Evolutionary conservation across 2,888 invertebrate genomes (phyloP).

Genomic region (Colostygia pectinataria): DNA sequence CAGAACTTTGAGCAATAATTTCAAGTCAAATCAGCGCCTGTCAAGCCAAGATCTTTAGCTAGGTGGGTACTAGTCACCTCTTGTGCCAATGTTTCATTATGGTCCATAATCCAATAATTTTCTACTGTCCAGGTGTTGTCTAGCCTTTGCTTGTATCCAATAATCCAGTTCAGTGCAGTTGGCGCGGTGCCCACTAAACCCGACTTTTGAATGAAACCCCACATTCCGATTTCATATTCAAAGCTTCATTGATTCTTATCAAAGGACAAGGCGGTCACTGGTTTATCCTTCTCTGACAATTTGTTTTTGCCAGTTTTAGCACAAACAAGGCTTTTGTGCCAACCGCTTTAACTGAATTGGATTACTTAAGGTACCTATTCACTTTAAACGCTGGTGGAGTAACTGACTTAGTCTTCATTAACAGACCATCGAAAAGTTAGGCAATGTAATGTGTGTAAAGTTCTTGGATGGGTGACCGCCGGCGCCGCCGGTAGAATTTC

Average conservation of each 20-base stretch:
- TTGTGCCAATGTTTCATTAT: no score
- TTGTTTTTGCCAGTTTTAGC: background rate
- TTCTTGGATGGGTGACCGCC: no score
- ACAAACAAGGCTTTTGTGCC: no score
- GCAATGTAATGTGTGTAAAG: no score
- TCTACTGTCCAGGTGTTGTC: conserved; percentile 3
- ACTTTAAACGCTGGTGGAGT: background rate
- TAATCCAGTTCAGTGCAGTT: conserved; percentile 39
- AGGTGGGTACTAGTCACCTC: no score
- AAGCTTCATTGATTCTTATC: conserved; percentile 24
- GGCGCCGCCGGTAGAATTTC: no score
- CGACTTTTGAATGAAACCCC: conserved; percentile 21
- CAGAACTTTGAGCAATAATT: no score
- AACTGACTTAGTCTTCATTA: background rate
- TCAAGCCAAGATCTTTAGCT: no score
- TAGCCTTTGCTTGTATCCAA: conserved; percentile 18
- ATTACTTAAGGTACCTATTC: no score
- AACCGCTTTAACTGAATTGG: no score
- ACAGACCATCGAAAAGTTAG: no score
- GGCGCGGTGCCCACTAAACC: conserved; percentile 37
- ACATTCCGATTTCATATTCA: conserved; percentile 20
- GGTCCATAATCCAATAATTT: background rate
- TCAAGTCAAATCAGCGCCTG: no score
- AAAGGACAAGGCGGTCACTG: conserved; percentile 6
- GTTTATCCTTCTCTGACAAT: conserved; percentile 3